Base-by-base conservation (phyloP, 2,113 vertebrate species). In the Phoenicopterus ruber region DNA sequence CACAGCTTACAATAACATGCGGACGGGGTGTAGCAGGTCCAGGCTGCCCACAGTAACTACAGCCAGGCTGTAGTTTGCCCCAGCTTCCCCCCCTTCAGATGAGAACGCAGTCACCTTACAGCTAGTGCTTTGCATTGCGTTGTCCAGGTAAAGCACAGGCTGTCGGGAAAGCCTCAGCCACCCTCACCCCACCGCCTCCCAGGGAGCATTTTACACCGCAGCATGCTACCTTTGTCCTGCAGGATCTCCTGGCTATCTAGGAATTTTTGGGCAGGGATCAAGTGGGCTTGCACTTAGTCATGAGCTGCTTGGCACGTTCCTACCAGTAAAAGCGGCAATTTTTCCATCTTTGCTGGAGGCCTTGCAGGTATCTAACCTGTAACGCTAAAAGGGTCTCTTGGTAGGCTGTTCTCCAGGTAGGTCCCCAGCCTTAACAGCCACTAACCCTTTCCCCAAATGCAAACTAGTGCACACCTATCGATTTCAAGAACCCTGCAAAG, bases 1-100 rank as follows among this genome's bases (percentile, higher is more conserved):
- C 81, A 47, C 44, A 71, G 24, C 28, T 85, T 12, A 2, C 26
- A 57, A 20, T 18, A 71, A 15, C 22, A 26, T 0, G 1, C 0
- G 1, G 46, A 29, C 0, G 2, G 32, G 17, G 11, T 72, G 32
- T 25, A 50, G 38, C 17, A 52, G 59, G 25, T 31, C 28, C 5
- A 66, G 42, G 8, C 9, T 83, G 54, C 34, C 34, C 21, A 8
- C 52, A 59, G 10, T 5, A 65, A 46, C 26, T 13, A 34, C 81
- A 82, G 36, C 24, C 36, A 55, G 31, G 62, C 24, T 69, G 24
- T 14, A 63, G n/a, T 31, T 38, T 76, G 38, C 49, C 31, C 24
- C 49, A 31, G 28, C 3, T 78, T 40, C 12, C 7, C 18, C 3
- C 0, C 6, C 24, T 11, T 18, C 46, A 78, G 38, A 55, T 42